Evolutionary conservation across 2,113 vertebrate species (phyloP), one percentile per base, ranked within the genome.

Genomic region (Amia ocellicauda): DNA sequence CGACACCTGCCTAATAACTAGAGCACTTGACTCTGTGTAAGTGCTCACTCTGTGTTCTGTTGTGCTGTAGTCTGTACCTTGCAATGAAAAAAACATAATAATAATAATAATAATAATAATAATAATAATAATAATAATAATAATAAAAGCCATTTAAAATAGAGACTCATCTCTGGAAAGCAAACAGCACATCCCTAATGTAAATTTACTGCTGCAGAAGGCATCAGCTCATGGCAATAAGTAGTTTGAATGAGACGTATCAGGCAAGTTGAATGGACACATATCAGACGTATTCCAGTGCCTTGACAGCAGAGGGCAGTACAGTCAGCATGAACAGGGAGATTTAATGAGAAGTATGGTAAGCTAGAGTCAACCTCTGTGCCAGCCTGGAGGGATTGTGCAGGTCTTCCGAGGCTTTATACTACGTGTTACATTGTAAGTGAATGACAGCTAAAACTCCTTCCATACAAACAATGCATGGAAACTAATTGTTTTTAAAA

Each of bases 151-250:
- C 68, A 67, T 53, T 66, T 22, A 47, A 52, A 67, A 69, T 52
- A 52, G 64, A 63, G 69, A 69, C 64, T 73, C 71, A 64, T 78
- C 66, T 76, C 75, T 67, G 70, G 36, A 62, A 70, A 72, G 78
- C 79, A 79, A 74, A 80, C 63, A 70, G 41, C 70, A 71, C 70
- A 60, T 66, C 72, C 70, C 14, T 49, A 16, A 52, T 40, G 22
- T 17, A 11, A 9, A 22, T 28, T 31, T 23, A 22, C 22, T 10
- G 45, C 31, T 54, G 16, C 54, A 31, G 60, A 51, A 45, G 62
- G 66, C 67, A 58, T 64, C 71, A 62, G 43, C 27, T 29, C 23
- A 71, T 65, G 22, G 28, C 22, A 9, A n/a, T n/a, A n/a, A 11
- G 31, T 36, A 11, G 11, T 7, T 11, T 36, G 23, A 9, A 7